Percentiles rank a stretch among this genome's conserved stretches.
Conservation (phyloP, 2,113 vertebrate species). For the Microtus montanus region DNA sequence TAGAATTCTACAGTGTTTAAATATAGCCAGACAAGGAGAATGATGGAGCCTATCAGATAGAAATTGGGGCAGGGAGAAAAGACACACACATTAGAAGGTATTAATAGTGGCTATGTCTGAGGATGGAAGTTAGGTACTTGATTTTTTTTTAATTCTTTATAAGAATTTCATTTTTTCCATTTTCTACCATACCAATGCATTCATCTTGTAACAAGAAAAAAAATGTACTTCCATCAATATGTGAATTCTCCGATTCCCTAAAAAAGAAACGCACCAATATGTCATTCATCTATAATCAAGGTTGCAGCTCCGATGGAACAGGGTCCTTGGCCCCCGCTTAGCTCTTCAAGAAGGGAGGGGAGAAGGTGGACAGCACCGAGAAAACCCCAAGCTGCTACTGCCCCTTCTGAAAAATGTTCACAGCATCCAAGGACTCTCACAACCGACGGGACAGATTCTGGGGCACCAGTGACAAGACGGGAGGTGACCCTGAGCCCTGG, state of each 20-base stretch:
- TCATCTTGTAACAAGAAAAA: slow-evolving; percentile 17
- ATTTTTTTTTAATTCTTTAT: slow-evolving; percentile 16
- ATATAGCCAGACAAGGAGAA: slow-evolving; percentile 1
- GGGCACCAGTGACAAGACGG: background rate
- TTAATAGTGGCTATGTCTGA: background rate
- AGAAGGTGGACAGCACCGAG: background rate
- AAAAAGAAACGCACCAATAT: background rate
- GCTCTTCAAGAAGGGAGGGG: background rate
- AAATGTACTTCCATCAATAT: slow-evolving; percentile 49
- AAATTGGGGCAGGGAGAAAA: background rate
- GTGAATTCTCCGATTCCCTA: background rate
- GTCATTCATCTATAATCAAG: background rate
- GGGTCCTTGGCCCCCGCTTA: background rate
- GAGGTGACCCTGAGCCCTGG: slow-evolving; percentile 47
- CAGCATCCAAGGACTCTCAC: background rate
- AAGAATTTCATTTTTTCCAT: slow-evolving; percentile 45
- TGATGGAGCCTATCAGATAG: background rate
- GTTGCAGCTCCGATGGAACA: background rate
- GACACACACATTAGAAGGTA: background rate
- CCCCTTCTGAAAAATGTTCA: background rate
- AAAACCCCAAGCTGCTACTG: background rate
- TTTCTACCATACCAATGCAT: slow-evolving; percentile 18
- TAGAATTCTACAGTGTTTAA: slow-evolving; percentile 42
- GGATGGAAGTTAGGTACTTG: background rate
- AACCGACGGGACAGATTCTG: background rate